Evolutionary conservation across 2,113 vertebrate species (phyloP), one percentile per base, ranked within the genome.

Genomic region (Prunella himalayana): DNA sequence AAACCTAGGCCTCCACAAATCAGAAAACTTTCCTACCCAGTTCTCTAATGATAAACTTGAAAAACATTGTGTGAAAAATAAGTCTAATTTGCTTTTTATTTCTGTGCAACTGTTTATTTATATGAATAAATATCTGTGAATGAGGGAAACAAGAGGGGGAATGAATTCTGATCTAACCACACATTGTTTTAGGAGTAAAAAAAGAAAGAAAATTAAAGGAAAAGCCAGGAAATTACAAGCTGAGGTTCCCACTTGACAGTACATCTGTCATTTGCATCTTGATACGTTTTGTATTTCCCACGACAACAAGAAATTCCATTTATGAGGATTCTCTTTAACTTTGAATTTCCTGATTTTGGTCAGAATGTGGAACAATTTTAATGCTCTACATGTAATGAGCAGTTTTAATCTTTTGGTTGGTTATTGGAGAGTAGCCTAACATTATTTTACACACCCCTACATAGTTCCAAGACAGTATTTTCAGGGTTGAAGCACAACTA

Each of bases 201-300:
- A 9, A 33, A 1, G 23, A 37, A 51, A 56, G n/a, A 80, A 33
- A 35, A 73, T 6, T 13, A 78, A 93, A 77, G 45, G 92, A 94
- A 94, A 86, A 82, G 19, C 20, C 87, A 88, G 70, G 86, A 93
- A 94, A 95, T 95, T 96, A 88, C 72, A 94, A 49, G 27, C 35
- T 17, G 11, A 88, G 21, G 24, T 73, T 97, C 88, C 77, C 59
- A 73, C 44, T 24, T 86, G 73, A 94, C 77, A 79, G 42, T 93
- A 73, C 50, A 91, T 95, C 87, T 93, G 79, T 95, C 90, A 90
- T 69, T 88, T 90, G 82, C 54, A 47, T 90, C 86, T 82, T 82
- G 83, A 91, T 76, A 76, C 3, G 5, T 57, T 95, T 82, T 69
- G 70, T 69, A 66, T 94, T 94, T 88, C 77, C 86, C 87, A 88